These are phyloP conservation scores for Clarias fuscus DNA, from an alignment of 2,797 vertebrate genomes.

Conservation along the genomic window DNA sequence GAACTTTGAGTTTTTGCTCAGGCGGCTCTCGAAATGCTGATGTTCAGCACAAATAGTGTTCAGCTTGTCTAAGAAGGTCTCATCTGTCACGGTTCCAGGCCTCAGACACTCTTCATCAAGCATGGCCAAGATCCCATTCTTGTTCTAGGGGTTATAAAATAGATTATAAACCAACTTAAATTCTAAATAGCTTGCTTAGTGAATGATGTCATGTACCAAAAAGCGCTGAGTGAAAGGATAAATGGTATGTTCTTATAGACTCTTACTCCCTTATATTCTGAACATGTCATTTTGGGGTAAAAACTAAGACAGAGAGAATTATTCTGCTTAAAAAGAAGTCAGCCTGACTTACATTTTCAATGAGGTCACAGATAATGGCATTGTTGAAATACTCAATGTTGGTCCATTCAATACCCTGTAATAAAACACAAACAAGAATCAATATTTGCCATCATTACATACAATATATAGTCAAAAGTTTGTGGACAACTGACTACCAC, in stretches of 20 bases:
- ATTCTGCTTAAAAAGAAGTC: neutral
- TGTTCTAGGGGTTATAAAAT: slow-evolving; percentile 75
- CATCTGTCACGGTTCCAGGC: slow-evolving; percentile 92
- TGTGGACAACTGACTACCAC: neutral
- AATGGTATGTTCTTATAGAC: neutral
- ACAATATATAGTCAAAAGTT: neutral
- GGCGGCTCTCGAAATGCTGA: slow-evolving; percentile 96
- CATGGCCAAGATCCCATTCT: slow-evolving; percentile 98
- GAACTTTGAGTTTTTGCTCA: slow-evolving; percentile 94
- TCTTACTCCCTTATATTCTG: neutral
- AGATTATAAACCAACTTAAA: slow-evolving; percentile 9
- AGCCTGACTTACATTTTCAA: slow-evolving; percentile 94
- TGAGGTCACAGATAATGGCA: slow-evolving; percentile 95
- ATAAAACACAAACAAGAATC: slow-evolving; percentile 54
- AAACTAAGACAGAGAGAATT: no score
- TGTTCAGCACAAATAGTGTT: slow-evolving; percentile 95
- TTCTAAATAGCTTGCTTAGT: neutral
- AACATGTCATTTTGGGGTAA: neutral
- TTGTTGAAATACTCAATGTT: slow-evolving; percentile 99
- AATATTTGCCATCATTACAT: slow-evolving; percentile 9
- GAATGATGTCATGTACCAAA: slow-evolving; percentile 23
- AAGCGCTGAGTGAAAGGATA: neutral
- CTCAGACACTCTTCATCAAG: slow-evolving; percentile 95
- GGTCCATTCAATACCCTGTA: slow-evolving; percentile 96
- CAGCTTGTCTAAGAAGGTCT: slow-evolving; percentile 95